A percentile compares a stretch with the other conserved stretches of the same genome.
These are phyloP conservation scores for Hyperopisus bebe DNA, from an alignment of 2,113 vertebrate genomes.

Conservation along the genomic window DNA sequence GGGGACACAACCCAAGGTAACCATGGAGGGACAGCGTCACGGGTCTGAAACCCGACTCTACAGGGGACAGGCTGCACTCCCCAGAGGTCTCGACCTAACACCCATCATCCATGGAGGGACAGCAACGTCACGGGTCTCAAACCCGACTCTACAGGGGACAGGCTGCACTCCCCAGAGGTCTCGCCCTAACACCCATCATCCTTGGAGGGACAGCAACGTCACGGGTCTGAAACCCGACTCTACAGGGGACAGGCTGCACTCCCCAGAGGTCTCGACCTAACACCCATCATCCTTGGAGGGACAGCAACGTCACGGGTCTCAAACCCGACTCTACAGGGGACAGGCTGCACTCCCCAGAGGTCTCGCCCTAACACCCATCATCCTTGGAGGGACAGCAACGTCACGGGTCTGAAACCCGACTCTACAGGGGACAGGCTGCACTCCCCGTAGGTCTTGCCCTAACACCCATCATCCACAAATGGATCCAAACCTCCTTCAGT, in stretches of 20 bases:
- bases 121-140: too few species aligned
- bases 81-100: not conserved
- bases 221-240: too few species aligned
- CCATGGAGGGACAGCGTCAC: too few species aligned
- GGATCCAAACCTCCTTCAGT: not conserved
- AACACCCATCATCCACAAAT: not conserved
- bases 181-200: not conserved
- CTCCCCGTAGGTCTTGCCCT: not conserved
- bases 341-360: not conserved
- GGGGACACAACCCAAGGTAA: not conserved
- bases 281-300: too few species aligned
- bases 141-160: too few species aligned
- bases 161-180: too few species aligned
- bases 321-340: not conserved
- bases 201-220: too few species aligned
- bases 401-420: not conserved
- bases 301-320: not conserved
- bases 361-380: not conserved
- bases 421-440: not conserved
- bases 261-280: not conserved
- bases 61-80: too few species aligned
- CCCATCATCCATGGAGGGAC: too few species aligned
- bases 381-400: not conserved
- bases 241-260: not conserved
- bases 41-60: too few species aligned